Evolutionary conservation across 1,140 invertebrate genomes (phyloP).

Genomic region (Tenebrio molitor): DNA sequence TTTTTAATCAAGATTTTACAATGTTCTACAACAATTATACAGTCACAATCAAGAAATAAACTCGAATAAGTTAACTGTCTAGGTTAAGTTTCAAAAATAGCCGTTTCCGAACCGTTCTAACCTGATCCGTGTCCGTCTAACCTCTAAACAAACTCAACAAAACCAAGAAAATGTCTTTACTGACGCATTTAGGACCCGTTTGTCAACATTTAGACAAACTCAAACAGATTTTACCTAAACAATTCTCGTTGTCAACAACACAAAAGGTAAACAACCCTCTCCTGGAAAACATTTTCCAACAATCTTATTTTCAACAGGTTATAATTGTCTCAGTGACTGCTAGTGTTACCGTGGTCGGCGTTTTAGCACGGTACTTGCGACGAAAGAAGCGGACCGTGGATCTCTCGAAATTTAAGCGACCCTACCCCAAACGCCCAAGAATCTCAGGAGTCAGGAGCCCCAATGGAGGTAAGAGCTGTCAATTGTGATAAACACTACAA

Average conservation of each 20-base stretch:
- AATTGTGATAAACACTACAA: no score
- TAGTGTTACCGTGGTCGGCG: conserved; percentile 73
- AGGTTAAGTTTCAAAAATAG: conserved; percentile 26
- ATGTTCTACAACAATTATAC: conserved; percentile 19
- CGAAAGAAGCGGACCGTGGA: conserved; percentile 70
- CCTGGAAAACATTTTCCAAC: background rate
- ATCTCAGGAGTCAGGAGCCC: conserved; percentile 75
- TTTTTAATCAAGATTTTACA: conserved; percentile 37
- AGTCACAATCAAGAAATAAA: background rate
- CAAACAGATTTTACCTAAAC: conserved; percentile 57
- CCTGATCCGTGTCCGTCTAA: conserved; percentile 39
- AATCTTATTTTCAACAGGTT: conserved; percentile 61
- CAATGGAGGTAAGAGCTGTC: conserved; percentile 73
- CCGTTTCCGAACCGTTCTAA: background rate
- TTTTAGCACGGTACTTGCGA: conserved; percentile 73
- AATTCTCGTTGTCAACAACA: conserved; percentile 59
- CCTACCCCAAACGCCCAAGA: conserved; percentile 69
- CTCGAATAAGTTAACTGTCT: background rate
- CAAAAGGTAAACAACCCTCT: conserved; percentile 60
- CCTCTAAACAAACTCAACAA: conserved; percentile 50
- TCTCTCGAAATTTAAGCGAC: conserved; percentile 68
- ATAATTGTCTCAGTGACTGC: conserved; percentile 68
- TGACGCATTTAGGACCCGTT: conserved; percentile 60
- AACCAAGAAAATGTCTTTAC: conserved; percentile 60
- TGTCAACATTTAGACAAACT: conserved; percentile 59